Evolutionary conservation across 2,797 vertebrate genomes (phyloP).

Genomic region (Heterohyrax brucei): DNA sequence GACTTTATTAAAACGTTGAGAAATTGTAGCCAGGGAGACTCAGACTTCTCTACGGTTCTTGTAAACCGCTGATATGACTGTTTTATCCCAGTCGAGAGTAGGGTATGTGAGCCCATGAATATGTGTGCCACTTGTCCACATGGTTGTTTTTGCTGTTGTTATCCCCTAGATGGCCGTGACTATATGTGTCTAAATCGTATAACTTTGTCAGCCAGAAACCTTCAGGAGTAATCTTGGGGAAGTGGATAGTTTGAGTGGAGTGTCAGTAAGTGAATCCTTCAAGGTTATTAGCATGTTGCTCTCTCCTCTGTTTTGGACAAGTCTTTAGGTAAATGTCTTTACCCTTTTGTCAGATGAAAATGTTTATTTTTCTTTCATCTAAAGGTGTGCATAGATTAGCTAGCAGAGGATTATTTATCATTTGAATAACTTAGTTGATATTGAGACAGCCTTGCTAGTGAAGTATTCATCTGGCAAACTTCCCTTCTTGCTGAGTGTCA

Average conservation of each 20-base stretch:
- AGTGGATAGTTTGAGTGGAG: background rate
- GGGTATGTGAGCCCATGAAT: background rate
- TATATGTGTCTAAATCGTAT: background rate
- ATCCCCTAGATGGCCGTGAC: background rate
- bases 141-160: background rate
- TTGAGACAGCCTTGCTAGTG: background rate
- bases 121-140: background rate
- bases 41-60: background rate
- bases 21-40: background rate
- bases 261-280: background rate
- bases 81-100: background rate
- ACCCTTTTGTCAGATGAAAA: background rate
- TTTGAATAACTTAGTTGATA: background rate
- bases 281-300: background rate
- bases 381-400: background rate
- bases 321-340: background rate
- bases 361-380: background rate
- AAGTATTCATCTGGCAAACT: background rate
- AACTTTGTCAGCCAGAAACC: background rate
- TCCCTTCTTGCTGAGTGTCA: background rate
- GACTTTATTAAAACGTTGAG: constrained; percentile 25
- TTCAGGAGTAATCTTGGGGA: background rate
- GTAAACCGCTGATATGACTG: too few relatives aligned
- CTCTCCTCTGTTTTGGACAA: background rate
- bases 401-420: background rate